These are phyloP conservation scores for Drosophila emarginata DNA, from an alignment of 2,888 invertebrate genomes.

Conservation along the genomic window DNA sequence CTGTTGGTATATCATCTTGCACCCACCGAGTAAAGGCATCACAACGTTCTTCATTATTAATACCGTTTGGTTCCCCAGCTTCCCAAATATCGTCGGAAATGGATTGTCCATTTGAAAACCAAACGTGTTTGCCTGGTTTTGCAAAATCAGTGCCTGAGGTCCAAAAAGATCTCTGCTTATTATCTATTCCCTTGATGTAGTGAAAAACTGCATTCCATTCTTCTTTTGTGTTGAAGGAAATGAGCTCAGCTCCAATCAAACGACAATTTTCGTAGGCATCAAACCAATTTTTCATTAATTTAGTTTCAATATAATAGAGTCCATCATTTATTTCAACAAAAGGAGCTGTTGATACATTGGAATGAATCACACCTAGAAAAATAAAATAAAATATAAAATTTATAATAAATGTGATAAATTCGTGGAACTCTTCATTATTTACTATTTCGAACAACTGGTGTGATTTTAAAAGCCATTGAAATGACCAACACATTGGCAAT, in stretches of 20 bases:
- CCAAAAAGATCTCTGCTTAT: conserved; percentile 5
- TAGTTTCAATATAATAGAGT: conserved; percentile 21
- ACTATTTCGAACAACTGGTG: conserved; percentile 3
- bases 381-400: background rate
- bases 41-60: background rate
- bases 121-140: background rate
- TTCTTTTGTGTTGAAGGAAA: conserved; percentile 10
- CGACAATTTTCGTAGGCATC: conserved; percentile 14
- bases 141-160: background rate
- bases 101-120: conserved; percentile 7
- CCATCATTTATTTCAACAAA: conserved; percentile 17
- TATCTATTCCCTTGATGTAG: background rate
- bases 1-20: background rate
- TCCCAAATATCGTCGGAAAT: background rate
- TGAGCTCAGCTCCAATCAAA: background rate
- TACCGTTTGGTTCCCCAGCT: background rate
- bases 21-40: conserved; percentile 2
- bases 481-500: background rate
- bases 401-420: too few relatives aligned
- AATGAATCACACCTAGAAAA: background rate
- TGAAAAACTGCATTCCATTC: conserved; percentile 12
- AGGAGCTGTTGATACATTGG: background rate
- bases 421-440: background rate
- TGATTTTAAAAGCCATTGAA: conserved; percentile 1
- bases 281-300: conserved; percentile 7